phyloP scores from a whole-genome alignment of 2,888 invertebrate species.

The Autographa gamma region DNA sequence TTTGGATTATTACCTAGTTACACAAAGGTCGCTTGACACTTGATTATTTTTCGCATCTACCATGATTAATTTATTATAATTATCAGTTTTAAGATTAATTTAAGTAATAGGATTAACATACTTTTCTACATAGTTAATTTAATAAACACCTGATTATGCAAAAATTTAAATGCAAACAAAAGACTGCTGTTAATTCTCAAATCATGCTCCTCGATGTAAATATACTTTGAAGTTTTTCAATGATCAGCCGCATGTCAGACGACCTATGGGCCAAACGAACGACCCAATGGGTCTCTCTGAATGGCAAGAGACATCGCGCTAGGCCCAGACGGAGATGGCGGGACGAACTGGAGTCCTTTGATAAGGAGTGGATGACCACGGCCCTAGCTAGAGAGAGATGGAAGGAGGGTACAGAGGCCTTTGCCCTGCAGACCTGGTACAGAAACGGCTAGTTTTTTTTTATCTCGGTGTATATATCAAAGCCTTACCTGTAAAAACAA shows the following conservation, averaged over 20 bases:
- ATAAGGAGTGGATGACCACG: too few relatives aligned
- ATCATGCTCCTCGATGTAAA: neutral
- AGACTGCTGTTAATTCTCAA: neutral
- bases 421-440: too few relatives aligned
- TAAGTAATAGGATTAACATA: neutral
- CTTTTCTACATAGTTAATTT: neutral
- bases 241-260: too few relatives aligned
- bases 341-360: too few relatives aligned
- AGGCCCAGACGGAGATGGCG: too few relatives aligned
- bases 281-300: too few relatives aligned
- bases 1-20: neutral
- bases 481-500: slow-evolving; percentile 86
- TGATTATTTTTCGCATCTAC: too few relatives aligned
- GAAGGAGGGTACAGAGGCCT: too few relatives aligned
- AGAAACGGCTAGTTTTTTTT: too few relatives aligned
- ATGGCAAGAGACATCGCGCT: too few relatives aligned
- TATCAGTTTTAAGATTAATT: neutral
- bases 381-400: too few relatives aligned
- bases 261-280: too few relatives aligned
- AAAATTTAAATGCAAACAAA: neutral
- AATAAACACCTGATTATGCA: neutral
- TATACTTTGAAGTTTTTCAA: neutral
- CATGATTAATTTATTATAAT: neutral
- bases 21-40: slow-evolving; percentile 4
- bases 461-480: neutral